phyloP scores from a whole-genome alignment of 1,140 invertebrate species.

The Gonioctena quinquepunctata region DNA sequence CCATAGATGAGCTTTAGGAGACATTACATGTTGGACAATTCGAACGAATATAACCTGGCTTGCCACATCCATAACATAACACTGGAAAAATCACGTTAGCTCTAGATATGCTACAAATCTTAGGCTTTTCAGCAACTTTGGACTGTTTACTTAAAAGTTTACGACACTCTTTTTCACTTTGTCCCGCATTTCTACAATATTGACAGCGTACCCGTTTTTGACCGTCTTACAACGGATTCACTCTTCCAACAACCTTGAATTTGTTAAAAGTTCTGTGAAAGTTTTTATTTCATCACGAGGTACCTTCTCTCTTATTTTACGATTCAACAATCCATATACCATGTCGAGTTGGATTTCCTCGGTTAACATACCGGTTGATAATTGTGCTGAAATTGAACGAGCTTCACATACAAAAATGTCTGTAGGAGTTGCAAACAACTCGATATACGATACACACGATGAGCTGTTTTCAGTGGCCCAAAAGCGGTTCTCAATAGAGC shows the following conservation, averaged over 20 bases:
- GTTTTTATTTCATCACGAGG: too few relatives aligned
- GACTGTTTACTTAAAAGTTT: background rate
- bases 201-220: background rate
- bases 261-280: background rate
- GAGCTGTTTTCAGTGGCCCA: slow-evolving; percentile 9
- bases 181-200: background rate
- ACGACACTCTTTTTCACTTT: background rate
- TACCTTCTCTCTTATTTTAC: background rate
- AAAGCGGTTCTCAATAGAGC: slow-evolving; percentile 3
- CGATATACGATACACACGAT: slow-evolving; percentile 2
- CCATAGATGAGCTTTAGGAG: background rate
- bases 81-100: background rate
- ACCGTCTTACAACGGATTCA: background rate
- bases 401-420: slow-evolving; percentile 26
- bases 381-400: slow-evolving; percentile 12
- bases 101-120: background rate
- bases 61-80: slow-evolving; percentile 16
- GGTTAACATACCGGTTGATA: background rate
- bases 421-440: slow-evolving; percentile 19
- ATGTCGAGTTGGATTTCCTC: slow-evolving; percentile 10
- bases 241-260: background rate
- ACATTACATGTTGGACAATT: slow-evolving; percentile 18
- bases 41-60: background rate
- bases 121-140: background rate
- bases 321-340: slow-evolving; percentile 10